Conservation (phyloP, 1,140 invertebrate species). For the Grapholita molesta region DNA sequence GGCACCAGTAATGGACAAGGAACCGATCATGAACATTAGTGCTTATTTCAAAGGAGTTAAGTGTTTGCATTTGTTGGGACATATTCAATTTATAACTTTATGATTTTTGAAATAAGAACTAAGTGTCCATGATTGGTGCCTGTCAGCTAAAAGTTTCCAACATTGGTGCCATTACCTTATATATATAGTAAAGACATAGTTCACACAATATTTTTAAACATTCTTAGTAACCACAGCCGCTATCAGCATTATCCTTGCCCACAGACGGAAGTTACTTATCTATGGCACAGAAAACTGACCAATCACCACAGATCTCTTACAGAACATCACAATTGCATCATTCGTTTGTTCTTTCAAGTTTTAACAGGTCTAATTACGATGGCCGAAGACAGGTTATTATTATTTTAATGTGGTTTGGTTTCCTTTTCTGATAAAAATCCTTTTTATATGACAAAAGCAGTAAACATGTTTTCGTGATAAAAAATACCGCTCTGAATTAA, state of each 20-base stretch:
- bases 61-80: no score
- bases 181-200: background rate
- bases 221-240: conserved; percentile 41
- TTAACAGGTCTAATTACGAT: conserved; percentile 31
- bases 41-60: no score
- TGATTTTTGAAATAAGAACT: no score
- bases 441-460: background rate
- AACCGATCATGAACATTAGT: no score
- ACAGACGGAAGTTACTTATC: conserved; percentile 58
- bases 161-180: no score
- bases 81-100: no score
- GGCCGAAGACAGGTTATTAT: conserved; percentile 22
- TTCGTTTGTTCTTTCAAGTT: conserved; percentile 40
- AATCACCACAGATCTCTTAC: conserved; percentile 42
- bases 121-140: no score
- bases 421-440: conserved; percentile 7
- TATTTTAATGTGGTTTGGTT: conserved; percentile 13
- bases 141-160: no score
- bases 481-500: background rate
- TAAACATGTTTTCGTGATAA: background rate
- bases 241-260: conserved; percentile 34
- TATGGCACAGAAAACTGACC: conserved; percentile 38
- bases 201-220: conserved; percentile 37
- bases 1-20: no score
- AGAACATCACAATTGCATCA: conserved; percentile 22